Conservation (phyloP, 2,797 vertebrate species). For the Petrocephalus schoutedeni region DNA sequence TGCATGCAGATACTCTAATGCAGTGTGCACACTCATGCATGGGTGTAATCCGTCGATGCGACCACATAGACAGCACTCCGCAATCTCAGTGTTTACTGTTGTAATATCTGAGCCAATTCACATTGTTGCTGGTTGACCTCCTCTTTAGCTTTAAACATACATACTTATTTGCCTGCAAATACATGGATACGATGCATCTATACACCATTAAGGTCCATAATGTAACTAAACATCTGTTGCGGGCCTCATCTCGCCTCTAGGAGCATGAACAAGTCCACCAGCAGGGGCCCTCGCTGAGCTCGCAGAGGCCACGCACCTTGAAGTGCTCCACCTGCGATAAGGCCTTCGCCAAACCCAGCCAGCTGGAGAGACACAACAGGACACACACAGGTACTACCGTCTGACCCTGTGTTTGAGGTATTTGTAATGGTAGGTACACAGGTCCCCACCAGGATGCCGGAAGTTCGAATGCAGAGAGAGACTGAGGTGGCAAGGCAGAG, state of each 20-base stretch:
- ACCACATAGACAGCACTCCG: background rate
- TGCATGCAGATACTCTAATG: background rate
- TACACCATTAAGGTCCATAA: background rate
- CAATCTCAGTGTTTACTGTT: background rate
- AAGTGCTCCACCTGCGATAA: slow-evolving; percentile 86
- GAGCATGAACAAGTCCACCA: slow-evolving; percentile 92
- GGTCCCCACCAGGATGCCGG: background rate
- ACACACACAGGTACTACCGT: slow-evolving; percentile 82
- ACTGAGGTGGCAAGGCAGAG: background rate
- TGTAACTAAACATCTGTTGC: background rate
- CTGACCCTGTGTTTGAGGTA: background rate
- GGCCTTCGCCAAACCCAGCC: slow-evolving; percentile 94
- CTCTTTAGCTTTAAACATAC: background rate
- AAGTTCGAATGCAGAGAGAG: background rate
- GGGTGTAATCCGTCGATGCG: background rate
- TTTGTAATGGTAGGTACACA: background rate
- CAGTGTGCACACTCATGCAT: background rate
- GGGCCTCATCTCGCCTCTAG: slow-evolving; percentile 51
- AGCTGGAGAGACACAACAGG: slow-evolving; percentile 90
- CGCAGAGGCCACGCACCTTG: slow-evolving; percentile 87
- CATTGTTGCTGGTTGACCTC: background rate
- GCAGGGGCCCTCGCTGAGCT: slow-evolving; percentile 83
- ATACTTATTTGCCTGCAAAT: background rate
- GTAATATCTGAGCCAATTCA: background rate
- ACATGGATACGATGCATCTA: background rate